phyloP scores from a whole-genome alignment of 1,140 invertebrate genomes.

The Drosophila parabipectinata region DNA sequence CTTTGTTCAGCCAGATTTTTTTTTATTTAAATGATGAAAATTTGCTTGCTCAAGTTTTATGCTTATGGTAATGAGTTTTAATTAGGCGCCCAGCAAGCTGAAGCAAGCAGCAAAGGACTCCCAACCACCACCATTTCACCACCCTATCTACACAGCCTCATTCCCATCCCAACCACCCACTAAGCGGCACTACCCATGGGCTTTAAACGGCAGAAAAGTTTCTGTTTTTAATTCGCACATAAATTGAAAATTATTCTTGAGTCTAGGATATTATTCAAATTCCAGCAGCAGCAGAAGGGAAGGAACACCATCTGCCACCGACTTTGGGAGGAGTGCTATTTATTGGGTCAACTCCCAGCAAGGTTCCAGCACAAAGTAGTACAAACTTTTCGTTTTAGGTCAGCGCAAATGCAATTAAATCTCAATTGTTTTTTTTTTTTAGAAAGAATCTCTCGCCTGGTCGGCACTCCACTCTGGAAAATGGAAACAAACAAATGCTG shows the following conservation, averaged over 20 bases:
- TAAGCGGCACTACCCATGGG: slow-evolving; percentile 10
- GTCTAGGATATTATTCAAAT: slow-evolving; percentile 47
- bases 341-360: slow-evolving; percentile 59
- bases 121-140: slow-evolving; percentile 26
- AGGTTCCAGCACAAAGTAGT: slow-evolving; percentile 26
- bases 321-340: slow-evolving; percentile 4
- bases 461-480: slow-evolving; percentile 17
- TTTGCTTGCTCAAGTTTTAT: slow-evolving; percentile 74
- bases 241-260: slow-evolving; percentile 36
- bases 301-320: slow-evolving; percentile 58
- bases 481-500: slow-evolving; percentile 44
- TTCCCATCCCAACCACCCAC: slow-evolving; percentile 28
- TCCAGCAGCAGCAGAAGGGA: slow-evolving; percentile 9
- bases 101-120: slow-evolving; percentile 33
- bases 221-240: slow-evolving; percentile 42
- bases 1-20: slow-evolving; percentile 9
- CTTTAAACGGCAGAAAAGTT: slow-evolving; percentile 38
- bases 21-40: slow-evolving; percentile 37
- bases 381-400: slow-evolving; percentile 36
- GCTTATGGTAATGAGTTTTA: slow-evolving; percentile 82
- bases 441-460: slow-evolving; percentile 1
- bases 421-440: slow-evolving; percentile 37
- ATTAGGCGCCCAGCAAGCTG: slow-evolving; percentile 75
- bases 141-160: background rate
- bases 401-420: slow-evolving; percentile 45